Evolutionary conservation across 2,113 vertebrate species (phyloP).

Genomic region (Phylloscopus trochiloides): DNA sequence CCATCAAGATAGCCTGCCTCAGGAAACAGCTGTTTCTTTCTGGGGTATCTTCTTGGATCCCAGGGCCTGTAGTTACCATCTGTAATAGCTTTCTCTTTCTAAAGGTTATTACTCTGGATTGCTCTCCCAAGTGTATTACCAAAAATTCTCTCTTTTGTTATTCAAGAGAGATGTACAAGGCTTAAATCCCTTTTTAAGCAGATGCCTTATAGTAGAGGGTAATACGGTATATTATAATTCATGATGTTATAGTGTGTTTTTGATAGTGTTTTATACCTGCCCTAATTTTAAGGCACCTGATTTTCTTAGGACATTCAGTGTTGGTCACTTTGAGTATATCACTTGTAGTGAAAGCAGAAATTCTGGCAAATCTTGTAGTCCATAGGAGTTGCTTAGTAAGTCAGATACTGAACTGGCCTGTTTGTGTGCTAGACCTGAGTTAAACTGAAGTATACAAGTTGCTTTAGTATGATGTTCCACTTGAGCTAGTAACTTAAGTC

Average conservation of each 20-base stretch:
- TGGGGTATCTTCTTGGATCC: neutral
- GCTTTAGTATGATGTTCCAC: neutral
- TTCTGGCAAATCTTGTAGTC: neutral
- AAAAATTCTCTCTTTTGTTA: neutral
- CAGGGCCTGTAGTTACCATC: neutral
- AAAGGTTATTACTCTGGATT: neutral
- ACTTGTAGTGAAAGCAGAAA: neutral
- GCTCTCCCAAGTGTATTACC: neutral
- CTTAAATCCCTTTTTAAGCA: neutral
- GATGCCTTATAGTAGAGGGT: neutral
- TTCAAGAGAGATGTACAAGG: neutral
- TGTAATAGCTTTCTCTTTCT: neutral
- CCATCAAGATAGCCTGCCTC: rapidly evolving
- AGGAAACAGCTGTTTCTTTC: neutral
- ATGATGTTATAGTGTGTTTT: neutral
- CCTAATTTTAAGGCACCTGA: neutral
- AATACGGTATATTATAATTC: neutral
- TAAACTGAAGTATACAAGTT: neutral
- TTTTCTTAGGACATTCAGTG: neutral
- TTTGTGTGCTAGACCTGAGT: neutral
- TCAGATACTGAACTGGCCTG: neutral
- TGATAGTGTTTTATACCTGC: neutral
- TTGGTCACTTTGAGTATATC: neutral
- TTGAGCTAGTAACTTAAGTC: neutral
- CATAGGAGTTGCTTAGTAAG: neutral